Base-by-base conservation (phyloP, 1,140 invertebrate genomes). In the roundworm (Caenorhabditis elegans) region DNA sequence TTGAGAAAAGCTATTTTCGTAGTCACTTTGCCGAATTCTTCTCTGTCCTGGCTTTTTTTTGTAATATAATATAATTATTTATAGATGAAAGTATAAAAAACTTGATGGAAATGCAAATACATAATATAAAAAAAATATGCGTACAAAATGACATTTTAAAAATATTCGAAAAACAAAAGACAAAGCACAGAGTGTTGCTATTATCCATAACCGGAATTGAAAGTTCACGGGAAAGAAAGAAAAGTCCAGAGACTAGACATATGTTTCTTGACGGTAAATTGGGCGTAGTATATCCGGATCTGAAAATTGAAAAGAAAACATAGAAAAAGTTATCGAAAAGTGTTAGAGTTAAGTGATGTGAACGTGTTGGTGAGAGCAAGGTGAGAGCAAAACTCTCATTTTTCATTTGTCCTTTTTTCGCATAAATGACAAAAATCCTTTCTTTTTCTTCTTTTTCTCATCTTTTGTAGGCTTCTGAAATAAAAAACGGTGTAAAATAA, bases 381-480 rank as follows among this genome's bases (percentile, higher is more conserved):
- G 2, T 31, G 26, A 3, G n/a, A 43, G 15, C 5, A 43, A 8
- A 43, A 43, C 6, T 43, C 15, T 5, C 39, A 15, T 60, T n/a
- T 3, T 15, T 70, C 34, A 43, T 11, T 70, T 70, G 1, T 86
- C 78, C 77, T 86, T 86, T 81, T 83, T 85, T 15, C 78, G 78
- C 24, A 55, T 82, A 49, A 85, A 86, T n/a, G 83, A 83, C 53
- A 86, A 83, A n/a, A 86, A 76, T 22, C 80, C 75, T 48, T 78
- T 86, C 46, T 85, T 83, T 46, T 86, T 86, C 60, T 85, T 85
- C 43, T 85, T 86, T 55, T 84, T 86, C 34, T 70, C 60, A 8
- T 81, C 83, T 13, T 82, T 70, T 5, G 43, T 15, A 17, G 53
- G 81, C 6, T n/a, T 51, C 83, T 84, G 65, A 28, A 84, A 78